Evolutionary conservation across 2,797 vertebrate species (phyloP).

Genomic region (Sebastes steindachneri): DNA sequence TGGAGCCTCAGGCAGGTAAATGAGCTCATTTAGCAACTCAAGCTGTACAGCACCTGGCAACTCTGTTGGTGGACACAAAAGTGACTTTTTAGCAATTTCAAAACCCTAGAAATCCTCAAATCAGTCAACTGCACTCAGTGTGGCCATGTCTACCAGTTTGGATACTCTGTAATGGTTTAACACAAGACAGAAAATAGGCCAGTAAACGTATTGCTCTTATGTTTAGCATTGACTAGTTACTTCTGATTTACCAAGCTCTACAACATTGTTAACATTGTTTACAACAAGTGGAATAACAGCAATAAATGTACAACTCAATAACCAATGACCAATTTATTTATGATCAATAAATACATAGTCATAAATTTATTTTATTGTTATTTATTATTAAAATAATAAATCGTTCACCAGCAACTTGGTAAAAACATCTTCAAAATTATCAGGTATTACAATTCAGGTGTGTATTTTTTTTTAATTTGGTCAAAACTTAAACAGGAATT

Average conservation of each 20-base stretch:
- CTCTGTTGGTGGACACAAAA: not conserved
- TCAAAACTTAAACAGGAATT: too few species aligned
- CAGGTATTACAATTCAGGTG: too few species aligned
- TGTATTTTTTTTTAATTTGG: too few species aligned
- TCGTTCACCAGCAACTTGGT: too few species aligned
- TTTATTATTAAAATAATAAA: too few species aligned
- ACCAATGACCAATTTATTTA: too few species aligned
- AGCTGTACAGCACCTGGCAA: not conserved
- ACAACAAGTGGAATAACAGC: not conserved
- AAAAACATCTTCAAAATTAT: too few species aligned
- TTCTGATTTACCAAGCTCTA: not conserved
- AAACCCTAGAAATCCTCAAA: not conserved
- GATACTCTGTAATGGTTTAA: not conserved
- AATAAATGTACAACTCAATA: not conserved
- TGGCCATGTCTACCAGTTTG: not conserved
- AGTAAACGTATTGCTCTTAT: not conserved
- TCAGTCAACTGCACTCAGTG: not conserved
- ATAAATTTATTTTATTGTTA: too few species aligned
- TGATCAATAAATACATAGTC: too few species aligned
- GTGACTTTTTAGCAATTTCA: not conserved
- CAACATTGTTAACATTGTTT: too few species aligned
- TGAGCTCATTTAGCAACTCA: not conserved
- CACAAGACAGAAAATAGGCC: not conserved
- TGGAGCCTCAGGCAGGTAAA: conserved; percentile 17
- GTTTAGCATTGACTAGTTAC: not conserved